Base-by-base conservation (phyloP, 2,797 vertebrate species). In the Coendou prehensilis region DNA sequence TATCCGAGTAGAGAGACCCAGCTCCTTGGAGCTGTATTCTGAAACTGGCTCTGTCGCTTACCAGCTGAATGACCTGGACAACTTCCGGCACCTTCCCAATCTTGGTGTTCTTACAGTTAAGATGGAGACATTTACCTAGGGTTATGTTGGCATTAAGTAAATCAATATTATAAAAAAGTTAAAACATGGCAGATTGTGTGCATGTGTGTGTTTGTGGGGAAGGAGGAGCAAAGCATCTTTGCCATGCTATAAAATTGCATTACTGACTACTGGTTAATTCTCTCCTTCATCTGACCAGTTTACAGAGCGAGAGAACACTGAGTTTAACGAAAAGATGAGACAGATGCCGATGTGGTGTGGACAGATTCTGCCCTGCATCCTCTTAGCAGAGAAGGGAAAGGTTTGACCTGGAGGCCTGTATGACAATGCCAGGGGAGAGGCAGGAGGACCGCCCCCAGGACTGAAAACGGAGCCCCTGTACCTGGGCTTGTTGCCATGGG, bases 1-100 rank as follows among this genome's bases (percentile, higher is more conserved):
- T 56, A 57, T 89, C 90, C 8, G 11, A 64, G 41, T 84, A 80
- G 86, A 95, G 88, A 92, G 93, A 75, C 91, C 67, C 84, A n/a
- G 63, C 41, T 93, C 30, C 64, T 56, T 45, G 54, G 75, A 83
- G 52, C 30, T 61, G 86, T 52, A 79, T 90, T 88, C n/a, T 5
- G 76, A 89, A 89, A 17, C 6, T 3, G 64, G 78, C 61, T 82
- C 54, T 85, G 71, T 64, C 92, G 56, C 63, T 89, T 54, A 28
- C 45, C 11, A 76, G 82, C 37, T 57, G 67, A 26, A n/a, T 17
- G 75, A 45, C 54, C 90, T 18, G 64, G 88, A 75, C 57, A 59
- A 33, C 26, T 63, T 92, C 56, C 28, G 11, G 80, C 47, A 33
- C 33, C 37, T 82, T 86, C 67, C 41, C 63, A 79, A 63, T 69